Evolutionary conservation across 1,140 invertebrate species (phyloP).

Genomic region (Ceratosolen fusciceps): DNA sequence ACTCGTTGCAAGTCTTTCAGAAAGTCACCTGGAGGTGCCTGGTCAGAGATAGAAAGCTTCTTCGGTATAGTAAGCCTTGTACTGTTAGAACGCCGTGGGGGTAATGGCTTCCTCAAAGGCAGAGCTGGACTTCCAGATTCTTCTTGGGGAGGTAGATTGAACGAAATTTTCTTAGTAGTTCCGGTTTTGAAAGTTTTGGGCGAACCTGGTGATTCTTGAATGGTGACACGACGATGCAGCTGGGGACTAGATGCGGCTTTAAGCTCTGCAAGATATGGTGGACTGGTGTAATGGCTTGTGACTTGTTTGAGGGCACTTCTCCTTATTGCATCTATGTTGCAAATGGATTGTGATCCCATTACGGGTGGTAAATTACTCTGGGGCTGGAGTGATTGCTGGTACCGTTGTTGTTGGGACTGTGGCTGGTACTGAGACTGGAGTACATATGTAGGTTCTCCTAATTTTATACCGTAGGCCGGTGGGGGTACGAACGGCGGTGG

Average conservation of each 20-base stretch:
- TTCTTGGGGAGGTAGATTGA: constrained; percentile 71
- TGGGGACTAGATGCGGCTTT: constrained; percentile 70
- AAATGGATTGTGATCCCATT: constrained; percentile 63
- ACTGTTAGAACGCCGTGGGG: constrained; percentile 81
- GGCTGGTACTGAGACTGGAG: background rate
- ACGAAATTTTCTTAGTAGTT: constrained; percentile 72
- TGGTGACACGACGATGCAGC: constrained; percentile 70
- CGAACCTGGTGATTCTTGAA: constrained; percentile 70
- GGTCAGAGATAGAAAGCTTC: constrained; percentile 79
- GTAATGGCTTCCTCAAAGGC: constrained; percentile 72
- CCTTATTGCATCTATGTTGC: constrained; percentile 66
- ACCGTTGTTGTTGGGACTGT: background rate
- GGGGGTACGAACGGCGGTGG: constrained; percentile 71
- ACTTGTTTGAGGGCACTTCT: constrained; percentile 67
- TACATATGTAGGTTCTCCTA: constrained; percentile 37
- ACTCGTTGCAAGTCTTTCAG: constrained; percentile 89
- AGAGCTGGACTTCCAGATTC: constrained; percentile 68
- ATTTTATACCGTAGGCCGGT: constrained; percentile 64
- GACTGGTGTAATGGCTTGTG: constrained; percentile 62
- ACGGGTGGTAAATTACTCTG: constrained; percentile 44
- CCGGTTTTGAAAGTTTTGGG: constrained; percentile 67
- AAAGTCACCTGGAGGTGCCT: constrained; percentile 86
- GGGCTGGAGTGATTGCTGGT: constrained; percentile 34
- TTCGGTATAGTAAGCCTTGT: constrained; percentile 82
- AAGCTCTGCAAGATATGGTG: constrained; percentile 67